These are phyloP conservation scores for Drosophila mimetica DNA, from an alignment of 2,888 invertebrate species.

Conservation along the genomic window DNA sequence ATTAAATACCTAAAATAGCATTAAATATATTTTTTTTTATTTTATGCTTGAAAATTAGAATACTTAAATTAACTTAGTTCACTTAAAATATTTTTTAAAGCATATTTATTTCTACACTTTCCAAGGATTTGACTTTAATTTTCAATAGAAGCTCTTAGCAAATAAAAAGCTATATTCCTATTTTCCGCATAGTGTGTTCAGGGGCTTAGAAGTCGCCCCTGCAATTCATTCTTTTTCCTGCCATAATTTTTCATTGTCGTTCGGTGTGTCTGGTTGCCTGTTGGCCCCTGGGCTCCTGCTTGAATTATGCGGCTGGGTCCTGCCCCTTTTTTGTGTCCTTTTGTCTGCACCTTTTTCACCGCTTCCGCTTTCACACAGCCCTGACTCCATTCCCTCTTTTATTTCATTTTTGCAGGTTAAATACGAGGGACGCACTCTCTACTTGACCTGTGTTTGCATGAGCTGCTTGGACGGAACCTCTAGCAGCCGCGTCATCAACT, in stretches of 20 bases:
- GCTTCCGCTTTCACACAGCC: slow-evolving; percentile 33
- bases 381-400: slow-evolving; percentile 7
- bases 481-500: slow-evolving; percentile 90
- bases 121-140: too few species aligned
- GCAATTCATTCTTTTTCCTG: slow-evolving; percentile 28
- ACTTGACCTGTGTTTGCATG: slow-evolving; percentile 97
- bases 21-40: too few species aligned
- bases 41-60: too few species aligned
- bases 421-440: slow-evolving; percentile 95
- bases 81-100: too few species aligned
- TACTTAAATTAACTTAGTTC: too few species aligned
- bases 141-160: too few species aligned
- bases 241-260: slow-evolving; percentile 72
- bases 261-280: slow-evolving; percentile 15
- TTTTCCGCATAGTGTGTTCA: slow-evolving; percentile 7
- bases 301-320: slow-evolving; percentile 66
- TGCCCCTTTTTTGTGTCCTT: slow-evolving; percentile 19
- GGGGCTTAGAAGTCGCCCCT: slow-evolving; percentile 6
- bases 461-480: slow-evolving; percentile 94
- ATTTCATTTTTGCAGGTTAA: slow-evolving; percentile 88
- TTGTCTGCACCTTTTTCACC: slow-evolving; percentile 41
- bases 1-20: background rate
- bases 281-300: slow-evolving; percentile 35
- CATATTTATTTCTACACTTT: too few species aligned
- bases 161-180: background rate